Evolutionary conservation across 2,797 vertebrate species (phyloP), one percentile per base, ranked within the genome.

Genomic region (Tenualosa ilisha): DNA sequence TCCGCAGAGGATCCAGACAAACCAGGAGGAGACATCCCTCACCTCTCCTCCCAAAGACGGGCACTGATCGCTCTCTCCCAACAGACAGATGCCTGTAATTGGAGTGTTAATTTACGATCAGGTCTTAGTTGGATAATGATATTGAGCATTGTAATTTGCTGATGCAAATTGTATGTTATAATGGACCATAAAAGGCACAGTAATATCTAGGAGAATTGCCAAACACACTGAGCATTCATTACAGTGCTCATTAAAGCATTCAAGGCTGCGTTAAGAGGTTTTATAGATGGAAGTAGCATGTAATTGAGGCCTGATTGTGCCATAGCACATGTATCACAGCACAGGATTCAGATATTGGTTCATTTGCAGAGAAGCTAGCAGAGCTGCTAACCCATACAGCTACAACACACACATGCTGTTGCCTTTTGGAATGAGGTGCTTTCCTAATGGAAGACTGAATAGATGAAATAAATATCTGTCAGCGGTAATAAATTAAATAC

Each of bases 161-260:
- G 94, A 95, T 95, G 95, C 94, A 95, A 96, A 96, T 94, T 94
- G 94, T 94, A 95, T 92, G 92, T 95, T 95, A 94, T 96, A 95
- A 96, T 95, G 92, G 94, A 92, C 93, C 93, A 94, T 96, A 95
- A 96, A 92, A 95, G 94, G 93, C 90, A 91, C 87, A 59, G 93
- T 92, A 94, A 93, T 93, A 93, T 94, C 93, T 93, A 92, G 90
- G 94, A 94, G 94, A 95, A 94, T 94, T 92, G 94, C 94, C 93
- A 94, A 95, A 95, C 93, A 95, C 95, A 93, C 95, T 93, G 94
- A 95, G 94, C 93, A 93, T 95, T 96, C 95, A 96, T 96, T 96
- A 95, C 93, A 92, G 91, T 93, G 89, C 94, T 96, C 95, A 95
- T 96, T 96, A 96, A 96, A 94, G 94, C 93, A 91, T 95, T 93